phyloP scores from a whole-genome alignment of 2,888 invertebrate species.

The Oxyteleia sp. region DNA sequence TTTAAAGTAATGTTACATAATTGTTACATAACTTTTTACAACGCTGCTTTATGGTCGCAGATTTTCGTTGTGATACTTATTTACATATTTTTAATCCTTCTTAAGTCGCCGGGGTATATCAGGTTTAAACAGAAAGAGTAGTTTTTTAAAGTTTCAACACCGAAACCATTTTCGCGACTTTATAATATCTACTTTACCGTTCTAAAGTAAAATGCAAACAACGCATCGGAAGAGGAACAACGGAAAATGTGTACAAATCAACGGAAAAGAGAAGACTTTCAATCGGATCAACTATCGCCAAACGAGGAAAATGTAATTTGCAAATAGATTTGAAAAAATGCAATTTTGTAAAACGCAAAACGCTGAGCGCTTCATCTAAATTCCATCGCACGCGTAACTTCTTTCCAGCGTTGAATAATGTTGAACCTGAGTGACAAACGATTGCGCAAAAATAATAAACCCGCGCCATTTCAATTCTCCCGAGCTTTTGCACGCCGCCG shows the following conservation, averaged over 20 bases:
- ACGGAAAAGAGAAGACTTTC: neutral
- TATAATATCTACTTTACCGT: no score
- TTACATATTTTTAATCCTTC: slow-evolving; percentile 44
- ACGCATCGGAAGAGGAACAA: neutral
- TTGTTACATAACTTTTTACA: slow-evolving; percentile 47
- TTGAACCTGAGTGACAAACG: slow-evolving; percentile 50
- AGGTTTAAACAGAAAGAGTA: neutral
- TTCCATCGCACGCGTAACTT: slow-evolving; percentile 26
- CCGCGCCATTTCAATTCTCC: slow-evolving; percentile 24
- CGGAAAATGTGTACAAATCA: neutral
- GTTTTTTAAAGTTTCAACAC: neutral
- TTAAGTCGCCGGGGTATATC: neutral
- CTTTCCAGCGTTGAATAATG: slow-evolving; percentile 39
- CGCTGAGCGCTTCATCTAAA: slow-evolving; percentile 33
- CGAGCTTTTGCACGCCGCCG: slow-evolving; percentile 9
- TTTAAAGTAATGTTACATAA: slow-evolving; percentile 33
- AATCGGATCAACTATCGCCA: neutral
- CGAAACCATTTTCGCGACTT: no score
- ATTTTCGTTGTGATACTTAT: slow-evolving; percentile 36
- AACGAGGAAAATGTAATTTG: neutral
- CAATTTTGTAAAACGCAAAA: slow-evolving; percentile 5
- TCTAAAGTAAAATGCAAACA: neutral
- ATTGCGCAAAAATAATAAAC: slow-evolving; percentile 49
- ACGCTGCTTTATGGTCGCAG: slow-evolving; percentile 23
- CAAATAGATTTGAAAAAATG: neutral